phyloP scores from a whole-genome alignment of 2,113 vertebrate species.

The Clarias batrachus region DNA sequence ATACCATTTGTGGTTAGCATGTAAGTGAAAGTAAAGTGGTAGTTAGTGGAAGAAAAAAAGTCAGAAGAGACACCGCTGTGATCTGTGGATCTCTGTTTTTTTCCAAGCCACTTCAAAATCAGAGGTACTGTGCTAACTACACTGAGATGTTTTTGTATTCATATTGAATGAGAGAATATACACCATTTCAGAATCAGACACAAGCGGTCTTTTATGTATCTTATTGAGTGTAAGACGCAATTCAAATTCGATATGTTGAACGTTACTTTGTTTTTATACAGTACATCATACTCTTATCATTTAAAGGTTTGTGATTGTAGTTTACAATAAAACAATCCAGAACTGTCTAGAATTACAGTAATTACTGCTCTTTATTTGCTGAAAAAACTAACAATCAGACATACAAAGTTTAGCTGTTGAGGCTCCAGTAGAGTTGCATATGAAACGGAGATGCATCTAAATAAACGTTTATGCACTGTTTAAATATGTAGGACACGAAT shows the following conservation, averaged over 20 bases:
- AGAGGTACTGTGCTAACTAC: neutral
- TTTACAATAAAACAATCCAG: neutral
- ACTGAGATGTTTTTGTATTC: neutral
- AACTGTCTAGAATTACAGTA: conserved; percentile 32
- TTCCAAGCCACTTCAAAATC: neutral
- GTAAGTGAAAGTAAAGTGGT: conserved; percentile 56
- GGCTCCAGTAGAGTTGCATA: neutral
- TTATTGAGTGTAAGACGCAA: neutral
- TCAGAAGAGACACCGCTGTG: conserved; percentile 24
- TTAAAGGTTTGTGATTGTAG: conserved; percentile 7
- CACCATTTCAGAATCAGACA: neutral
- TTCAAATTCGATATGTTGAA: neutral
- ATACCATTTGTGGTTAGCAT: conserved; percentile 65
- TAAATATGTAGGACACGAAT: neutral
- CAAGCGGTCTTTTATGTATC: neutral
- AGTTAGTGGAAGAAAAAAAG: conserved; percentile 45
- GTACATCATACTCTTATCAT: conserved; percentile 9
- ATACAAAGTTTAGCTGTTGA: neutral
- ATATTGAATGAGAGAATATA: neutral
- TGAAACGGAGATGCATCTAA: conserved; percentile 17
- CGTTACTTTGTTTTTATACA: conserved; percentile 4
- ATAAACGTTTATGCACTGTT: conserved; percentile 1
- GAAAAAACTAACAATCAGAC: conserved; percentile 18
- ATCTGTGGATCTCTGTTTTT: conserved; percentile 15
- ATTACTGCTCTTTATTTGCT: neutral